These are phyloP conservation scores for Microtus montanus DNA, from an alignment of 2,113 vertebrate genomes.

Conservation along the genomic window DNA sequence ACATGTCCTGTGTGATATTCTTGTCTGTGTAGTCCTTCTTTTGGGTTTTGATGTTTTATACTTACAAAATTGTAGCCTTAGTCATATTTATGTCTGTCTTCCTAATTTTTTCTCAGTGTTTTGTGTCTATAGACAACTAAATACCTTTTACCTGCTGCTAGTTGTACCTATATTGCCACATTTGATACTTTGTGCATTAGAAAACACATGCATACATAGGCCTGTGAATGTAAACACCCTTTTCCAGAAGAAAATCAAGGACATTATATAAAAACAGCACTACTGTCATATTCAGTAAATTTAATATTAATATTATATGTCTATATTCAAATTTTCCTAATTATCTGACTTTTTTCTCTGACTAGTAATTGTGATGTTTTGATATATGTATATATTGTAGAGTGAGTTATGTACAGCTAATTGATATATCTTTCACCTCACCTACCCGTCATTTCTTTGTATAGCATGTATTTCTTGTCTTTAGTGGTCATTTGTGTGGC, in stretches of 20 bases:
- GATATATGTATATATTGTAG: not conserved
- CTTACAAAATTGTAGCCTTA: not conserved
- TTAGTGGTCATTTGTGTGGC: constrained; percentile 22
- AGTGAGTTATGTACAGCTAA: not conserved
- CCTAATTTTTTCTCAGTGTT: not conserved
- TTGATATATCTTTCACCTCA: not conserved
- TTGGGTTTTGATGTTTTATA: not conserved
- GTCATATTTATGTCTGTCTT: not conserved
- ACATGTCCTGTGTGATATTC: not conserved
- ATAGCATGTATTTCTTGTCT: not conserved
- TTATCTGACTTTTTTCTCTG: not conserved
- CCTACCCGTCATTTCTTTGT: not conserved
- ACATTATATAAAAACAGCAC: not conserved
- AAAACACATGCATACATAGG: not conserved
- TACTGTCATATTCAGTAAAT: not conserved
- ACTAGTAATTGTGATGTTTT: not conserved
- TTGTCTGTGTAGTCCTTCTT: not conserved
- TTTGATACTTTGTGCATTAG: not conserved
- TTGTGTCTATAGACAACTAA: not conserved
- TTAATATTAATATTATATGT: not conserved
- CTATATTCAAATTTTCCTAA: constrained; percentile 18
- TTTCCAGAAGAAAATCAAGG: not conserved
- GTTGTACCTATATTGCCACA: not conserved
- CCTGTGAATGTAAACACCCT: not conserved
- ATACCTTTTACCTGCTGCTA: not conserved